Evolutionary conservation across 2,797 vertebrate species (phyloP), one percentile per base, ranked within the genome.

Genomic region (Pseudotriccus pelzelni): DNA sequence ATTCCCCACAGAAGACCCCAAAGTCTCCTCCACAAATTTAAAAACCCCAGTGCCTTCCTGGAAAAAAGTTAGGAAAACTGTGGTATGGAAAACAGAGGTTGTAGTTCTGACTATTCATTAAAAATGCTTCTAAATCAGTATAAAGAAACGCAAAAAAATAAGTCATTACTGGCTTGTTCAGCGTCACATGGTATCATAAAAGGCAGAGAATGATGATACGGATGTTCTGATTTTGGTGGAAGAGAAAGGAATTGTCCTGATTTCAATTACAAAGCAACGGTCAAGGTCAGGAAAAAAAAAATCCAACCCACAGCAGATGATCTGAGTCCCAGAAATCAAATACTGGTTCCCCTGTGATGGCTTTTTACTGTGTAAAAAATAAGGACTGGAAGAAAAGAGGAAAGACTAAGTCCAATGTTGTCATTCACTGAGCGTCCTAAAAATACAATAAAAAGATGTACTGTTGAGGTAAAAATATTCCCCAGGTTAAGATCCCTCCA

Each of bases 41-140:
- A 69, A 55, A 21, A 28, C 0, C 0, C 6, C 8, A 76, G 3
- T 5, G 21, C 3, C 21, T 34, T 37, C 17, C 52, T 37, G 46
- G 46, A 24, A 47, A 47, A 34, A 58, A 70, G 8, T 5, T 9
- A 56, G 49, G 59, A 55, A 84, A 84, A 84, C 6, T 4, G 39
- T 44, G 44, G 30, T 63, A 52, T 6, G 78, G 28, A 43, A 84
- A 74, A 56, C 22, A 73, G 46, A 43, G 49, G 6, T 15, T 78
- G 43, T 18, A 37, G 58, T 37, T 59, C 17, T 81, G 50, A 30
- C 11, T 20, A n/a, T 8, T 9, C 3, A 6, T 19, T 44, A 27
- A 14, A 39, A 47, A 47, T 21, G 22, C 36, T 55, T 22, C 62
- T 43, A 75, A 64, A 90, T 32, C n/a, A 34, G 46, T 5, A 55